A percentile compares a stretch with the other conserved stretches of the same genome.
Evolutionary conservation across 2,888 invertebrate genomes (phyloP).

Genomic region (Byasa hedistus): DNA sequence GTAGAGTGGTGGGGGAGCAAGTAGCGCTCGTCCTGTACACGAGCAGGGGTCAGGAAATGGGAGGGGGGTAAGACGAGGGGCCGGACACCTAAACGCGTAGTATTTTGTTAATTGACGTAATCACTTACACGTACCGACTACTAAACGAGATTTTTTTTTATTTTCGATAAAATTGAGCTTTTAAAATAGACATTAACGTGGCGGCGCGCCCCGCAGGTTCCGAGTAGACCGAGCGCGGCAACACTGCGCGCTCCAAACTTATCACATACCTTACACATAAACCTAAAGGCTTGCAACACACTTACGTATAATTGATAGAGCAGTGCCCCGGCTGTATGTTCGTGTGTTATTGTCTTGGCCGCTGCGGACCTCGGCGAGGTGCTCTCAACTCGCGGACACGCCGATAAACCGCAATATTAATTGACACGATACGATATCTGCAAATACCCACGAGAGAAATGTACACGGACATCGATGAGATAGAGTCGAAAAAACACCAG

Average conservation of each 20-base stretch:
- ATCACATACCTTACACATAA: constrained; percentile 7
- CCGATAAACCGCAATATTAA: constrained; percentile 50
- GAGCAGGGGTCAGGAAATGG: constrained; percentile 6
- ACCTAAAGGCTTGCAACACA: constrained; percentile 8
- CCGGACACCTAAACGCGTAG: constrained; percentile 26
- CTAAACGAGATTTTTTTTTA: constrained; percentile 53
- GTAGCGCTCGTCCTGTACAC: too few species aligned
- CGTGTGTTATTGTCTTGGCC: too few species aligned
- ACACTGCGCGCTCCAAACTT: constrained; percentile 13
- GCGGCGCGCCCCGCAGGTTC: constrained; percentile 46
- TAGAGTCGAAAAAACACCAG: constrained; percentile 60
- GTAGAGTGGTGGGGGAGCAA: too few species aligned
- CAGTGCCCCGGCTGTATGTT: too few species aligned
- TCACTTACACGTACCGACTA: constrained; percentile 68
- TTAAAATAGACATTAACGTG: constrained; percentile 69
- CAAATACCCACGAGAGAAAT: constrained; percentile 63
- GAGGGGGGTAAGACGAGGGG: constrained; percentile 4
- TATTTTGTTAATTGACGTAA: constrained; percentile 70
- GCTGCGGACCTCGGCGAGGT: neutral
- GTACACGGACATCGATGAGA: constrained; percentile 62
- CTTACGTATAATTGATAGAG: neutral
- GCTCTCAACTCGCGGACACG: constrained; percentile 42
- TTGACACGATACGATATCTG: constrained; percentile 75
- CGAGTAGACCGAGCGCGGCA: constrained; percentile 12
- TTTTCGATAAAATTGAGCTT: constrained; percentile 74